Conservation (phyloP, 2,888 invertebrate species). For the Meandrusa payeni region DNA sequence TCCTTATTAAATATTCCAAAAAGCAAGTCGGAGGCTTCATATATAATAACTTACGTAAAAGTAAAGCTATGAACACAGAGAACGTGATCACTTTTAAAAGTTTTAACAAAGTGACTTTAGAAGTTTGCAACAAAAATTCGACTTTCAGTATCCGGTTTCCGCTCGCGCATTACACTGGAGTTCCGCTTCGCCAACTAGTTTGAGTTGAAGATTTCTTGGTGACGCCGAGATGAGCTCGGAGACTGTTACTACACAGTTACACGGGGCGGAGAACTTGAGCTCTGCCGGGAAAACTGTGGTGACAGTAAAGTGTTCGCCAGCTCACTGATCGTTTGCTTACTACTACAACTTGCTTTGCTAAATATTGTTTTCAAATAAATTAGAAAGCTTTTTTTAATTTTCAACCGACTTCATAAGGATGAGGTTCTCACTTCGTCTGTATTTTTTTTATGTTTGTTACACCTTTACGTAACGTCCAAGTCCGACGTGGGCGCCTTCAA, state of each 20-base stretch:
- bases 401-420: too few relatives aligned
- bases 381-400: too few relatives aligned
- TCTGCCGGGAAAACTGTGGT: conserved; percentile 1
- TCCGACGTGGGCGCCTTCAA: too few relatives aligned
- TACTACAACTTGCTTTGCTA: too few relatives aligned
- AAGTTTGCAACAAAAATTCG: conserved; percentile 18
- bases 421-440: too few relatives aligned
- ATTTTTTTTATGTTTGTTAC: too few relatives aligned
- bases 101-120: conserved; percentile 18
- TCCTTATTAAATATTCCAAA: too few relatives aligned
- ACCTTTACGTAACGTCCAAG: too few relatives aligned
- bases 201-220: conserved; percentile 8
- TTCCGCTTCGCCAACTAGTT: conserved; percentile 11
- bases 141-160: conserved; percentile 9
- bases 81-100: conserved; percentile 15
- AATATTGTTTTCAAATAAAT: too few relatives aligned
- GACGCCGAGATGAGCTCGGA: conserved; percentile 12
- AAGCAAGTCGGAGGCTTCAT: background rate
- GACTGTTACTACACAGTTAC: conserved; percentile 8
- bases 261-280: background rate
- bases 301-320: background rate
- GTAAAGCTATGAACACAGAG: background rate
- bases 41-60: background rate
- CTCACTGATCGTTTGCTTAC: too few relatives aligned
- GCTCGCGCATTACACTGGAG: conserved; percentile 6